Percentiles rank a stretch among this genome's conserved stretches.
Conservation (phyloP, 2,797 vertebrate species). For the Fundulus diaphanus region DNA sequence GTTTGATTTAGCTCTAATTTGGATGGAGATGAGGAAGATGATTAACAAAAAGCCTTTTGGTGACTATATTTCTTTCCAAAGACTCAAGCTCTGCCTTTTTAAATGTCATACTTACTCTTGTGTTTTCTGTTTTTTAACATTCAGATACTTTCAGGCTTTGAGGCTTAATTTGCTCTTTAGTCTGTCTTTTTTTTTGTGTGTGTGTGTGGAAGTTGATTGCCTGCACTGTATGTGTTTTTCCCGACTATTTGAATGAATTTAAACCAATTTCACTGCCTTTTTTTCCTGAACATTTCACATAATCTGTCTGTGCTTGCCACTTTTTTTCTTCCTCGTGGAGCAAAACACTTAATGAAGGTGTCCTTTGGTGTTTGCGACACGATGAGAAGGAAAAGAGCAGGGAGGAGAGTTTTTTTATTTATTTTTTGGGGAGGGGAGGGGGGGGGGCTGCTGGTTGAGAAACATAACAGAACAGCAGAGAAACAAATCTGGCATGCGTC, state of each 20-base stretch:
- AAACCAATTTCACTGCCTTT: conserved; percentile 3
- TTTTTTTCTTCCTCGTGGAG: conserved; percentile 24
- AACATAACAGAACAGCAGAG: conserved; percentile 79
- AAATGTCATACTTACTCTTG: conserved; percentile 9
- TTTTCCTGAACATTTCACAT: conserved; percentile 22
- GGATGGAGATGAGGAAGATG: conserved; percentile 20
- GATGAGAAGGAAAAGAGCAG: conserved; percentile 65
- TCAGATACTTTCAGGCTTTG: not conserved
- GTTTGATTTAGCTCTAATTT: conserved; percentile 30
- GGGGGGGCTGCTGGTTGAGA: conserved; percentile 53
- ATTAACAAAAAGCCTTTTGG: conserved; percentile 33
- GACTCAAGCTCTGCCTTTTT: conserved; percentile 20
- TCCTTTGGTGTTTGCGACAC: conserved; percentile 63
- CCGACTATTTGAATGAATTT: conserved; percentile 20
- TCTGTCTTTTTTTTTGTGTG: conserved; percentile 19
- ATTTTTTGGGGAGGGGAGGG: conserved; percentile 1
- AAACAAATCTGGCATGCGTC: conserved; percentile 80
- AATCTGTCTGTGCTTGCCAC: not conserved
- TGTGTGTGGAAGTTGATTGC: conserved; percentile 6
- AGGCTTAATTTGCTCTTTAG: conserved; percentile 9
- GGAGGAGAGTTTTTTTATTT: conserved; percentile 42
- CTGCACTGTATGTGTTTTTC: conserved; percentile 20
- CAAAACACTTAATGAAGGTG: conserved; percentile 55
- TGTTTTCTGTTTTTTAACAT: not conserved
- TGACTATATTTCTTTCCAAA: conserved; percentile 24